Evolutionary conservation across 2,888 invertebrate genomes (phyloP), one percentile per base, ranked within the genome.

Genomic region (Leptinotarsa peninsularis): DNA sequence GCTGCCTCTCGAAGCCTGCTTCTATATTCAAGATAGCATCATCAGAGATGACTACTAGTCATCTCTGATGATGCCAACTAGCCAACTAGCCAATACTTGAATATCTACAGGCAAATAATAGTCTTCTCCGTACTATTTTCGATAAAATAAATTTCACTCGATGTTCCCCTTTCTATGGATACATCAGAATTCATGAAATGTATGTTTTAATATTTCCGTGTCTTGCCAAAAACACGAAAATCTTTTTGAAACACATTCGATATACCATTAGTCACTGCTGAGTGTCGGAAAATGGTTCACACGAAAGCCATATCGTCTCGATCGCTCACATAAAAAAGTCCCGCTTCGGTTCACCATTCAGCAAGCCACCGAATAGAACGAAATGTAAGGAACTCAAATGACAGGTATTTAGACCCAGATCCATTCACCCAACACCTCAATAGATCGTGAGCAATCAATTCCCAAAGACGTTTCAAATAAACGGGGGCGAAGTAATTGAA

Each of bases 361-460:
- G n/a, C n/a, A 33, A 33, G 63, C 63, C 43, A 15, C 33, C 63
- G 43, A 63, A 63, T 63, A 27, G 14, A 63, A 63, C 63, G 63
- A 27, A 63, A 63, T 63, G 63, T 63, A 43, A 63, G 63, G 18
- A 70, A 67, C 71, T 73, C 56, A 56, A 76, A 76, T 71, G 77
- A 75, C 74, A 75, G 72, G 77, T 77, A 77, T 74, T 77, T 75
- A 72, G 71, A 74, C 43, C 60, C 67, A 60, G 74, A 67, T 73
- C 76, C 60, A 73, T 78, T 78, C 75, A 78, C 18, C 67, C 70
- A 63, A 78, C 73, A 73, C 76, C 66, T 74, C 73, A 71, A 75
- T 76, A 67, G 74, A 73, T 66, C 27, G 73, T 49, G 33, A 58
- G 71, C 68, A 71, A 78, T 78, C 78, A 78, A 78, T 78, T 76